Base-by-base conservation (phyloP, 2,113 vertebrate species). In the Ciconia stormi region DNA sequence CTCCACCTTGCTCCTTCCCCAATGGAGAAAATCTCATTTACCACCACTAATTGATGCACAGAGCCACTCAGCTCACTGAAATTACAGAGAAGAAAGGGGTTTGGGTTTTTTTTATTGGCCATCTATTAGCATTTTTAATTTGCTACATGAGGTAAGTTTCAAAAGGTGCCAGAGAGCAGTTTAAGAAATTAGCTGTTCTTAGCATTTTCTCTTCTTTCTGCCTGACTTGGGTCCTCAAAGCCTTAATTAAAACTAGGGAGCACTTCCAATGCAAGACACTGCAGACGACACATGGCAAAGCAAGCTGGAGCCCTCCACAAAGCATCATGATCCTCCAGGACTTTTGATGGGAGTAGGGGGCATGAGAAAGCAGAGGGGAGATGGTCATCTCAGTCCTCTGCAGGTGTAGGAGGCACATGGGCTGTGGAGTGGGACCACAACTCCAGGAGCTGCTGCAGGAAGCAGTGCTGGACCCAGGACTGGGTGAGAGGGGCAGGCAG, bases 101-200 rank as follows among this genome's bases (percentile, higher is more conserved):
- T 85, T 8, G 21, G 6, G 0, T 2, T 25, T 67, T 88, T 95
- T 97, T 97, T 95, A 96, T 96, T 92, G 78, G 94, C 94, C 56
- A 82, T 93, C 78, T 94, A 97, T 97, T 97, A 97, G 78, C 96
- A 96, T 97, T 97, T 97, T 97, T 96, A 97, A 97, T 97, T 97
- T 97, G 90, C 83, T 97, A 90, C 96, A 97, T 95, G 95, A 97
- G 97, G 93, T 97, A 96, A 95, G 83, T 96, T 97, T 93, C 72
- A 78, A 92, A 96, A 97, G 96, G 93, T 97, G 97, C 95, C 94
- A 96, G 87, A 96, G 91, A 96, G 74, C 91, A 95, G 93, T 90
- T 97, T 96, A 96, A 96, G 86, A 94, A 97, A 97, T 97, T 93
- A 97, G 97, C 97, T 92, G 83, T 95, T 96, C 88, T 92, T 91